These are phyloP conservation scores for Seladonia tumulorum DNA, from an alignment of 2,888 invertebrate species.

Conservation along the genomic window DNA sequence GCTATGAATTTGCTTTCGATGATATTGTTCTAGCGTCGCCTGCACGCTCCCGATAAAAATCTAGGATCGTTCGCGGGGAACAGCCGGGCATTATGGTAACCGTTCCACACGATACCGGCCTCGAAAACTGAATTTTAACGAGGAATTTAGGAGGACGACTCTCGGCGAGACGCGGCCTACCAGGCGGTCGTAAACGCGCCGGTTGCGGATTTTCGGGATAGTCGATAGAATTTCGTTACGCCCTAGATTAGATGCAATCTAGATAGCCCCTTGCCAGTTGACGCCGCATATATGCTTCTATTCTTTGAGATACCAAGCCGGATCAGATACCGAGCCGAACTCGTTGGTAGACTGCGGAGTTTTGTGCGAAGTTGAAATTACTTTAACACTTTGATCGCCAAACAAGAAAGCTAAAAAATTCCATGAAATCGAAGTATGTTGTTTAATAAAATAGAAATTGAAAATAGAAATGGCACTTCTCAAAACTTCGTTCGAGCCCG, in stretches of 20 bases:
- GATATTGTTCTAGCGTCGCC: slow-evolving; percentile 65
- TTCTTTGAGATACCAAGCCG: not conserved
- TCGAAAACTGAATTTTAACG: slow-evolving; percentile 56
- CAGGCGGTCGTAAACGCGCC: not conserved
- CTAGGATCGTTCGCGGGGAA: slow-evolving; percentile 41
- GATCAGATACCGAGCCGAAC: not conserved
- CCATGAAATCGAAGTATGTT: no score
- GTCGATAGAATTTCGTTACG: not conserved
- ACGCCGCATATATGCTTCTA: not conserved
- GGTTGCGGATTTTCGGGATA: not conserved
- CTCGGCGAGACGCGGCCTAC: not conserved
- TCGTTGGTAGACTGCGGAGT: not conserved
- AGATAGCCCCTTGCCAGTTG: not conserved
- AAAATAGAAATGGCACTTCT: no score
- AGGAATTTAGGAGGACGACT: slow-evolving; percentile 10
- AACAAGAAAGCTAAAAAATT: no score
- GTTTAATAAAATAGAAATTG: no score
- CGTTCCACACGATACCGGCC: slow-evolving; percentile 27
- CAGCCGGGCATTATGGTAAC: slow-evolving; percentile 45
- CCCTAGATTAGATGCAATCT: not conserved
- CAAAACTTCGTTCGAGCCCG: no score
- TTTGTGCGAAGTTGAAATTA: not conserved
- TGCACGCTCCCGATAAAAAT: slow-evolving; percentile 58
- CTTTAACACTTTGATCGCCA: no score
- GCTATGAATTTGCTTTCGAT: slow-evolving; percentile 74